These are phyloP conservation scores for Hypsopygia costalis DNA, from an alignment of 2,888 invertebrate genomes.

Conservation along the genomic window DNA sequence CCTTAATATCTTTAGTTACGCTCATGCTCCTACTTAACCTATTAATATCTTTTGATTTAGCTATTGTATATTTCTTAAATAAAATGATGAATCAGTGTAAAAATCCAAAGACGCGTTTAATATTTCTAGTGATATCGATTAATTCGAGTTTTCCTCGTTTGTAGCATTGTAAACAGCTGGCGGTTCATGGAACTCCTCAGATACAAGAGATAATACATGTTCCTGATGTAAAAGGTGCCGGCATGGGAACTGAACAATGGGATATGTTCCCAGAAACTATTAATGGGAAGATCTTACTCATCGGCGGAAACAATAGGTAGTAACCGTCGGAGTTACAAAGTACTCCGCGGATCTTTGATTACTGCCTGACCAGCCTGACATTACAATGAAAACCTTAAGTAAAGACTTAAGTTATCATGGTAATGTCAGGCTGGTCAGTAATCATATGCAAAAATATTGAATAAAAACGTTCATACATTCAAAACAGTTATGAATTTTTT, in stretches of 20 bases:
- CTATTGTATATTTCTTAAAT: no score
- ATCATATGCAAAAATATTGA: no score
- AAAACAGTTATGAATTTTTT: no score
- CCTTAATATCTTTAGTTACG: no score
- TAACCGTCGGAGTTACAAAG: constrained; percentile 49
- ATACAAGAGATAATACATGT: constrained; percentile 32
- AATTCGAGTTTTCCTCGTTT: constrained; percentile 34
- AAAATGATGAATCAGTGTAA: no score
- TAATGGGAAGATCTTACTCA: constrained; percentile 45
- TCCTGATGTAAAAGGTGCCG: constrained; percentile 41
- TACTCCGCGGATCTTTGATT: constrained; percentile 44
- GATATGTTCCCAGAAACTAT: constrained; percentile 49
- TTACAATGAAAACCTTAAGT: not conserved
- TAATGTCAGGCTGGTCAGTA: no score
- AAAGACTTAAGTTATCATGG: no score
- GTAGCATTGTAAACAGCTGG: constrained; percentile 27
- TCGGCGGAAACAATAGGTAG: constrained; percentile 57
- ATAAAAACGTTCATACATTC: no score
- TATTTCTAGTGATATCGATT: no score
- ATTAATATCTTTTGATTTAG: no score
- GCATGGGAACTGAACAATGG: constrained; percentile 56
- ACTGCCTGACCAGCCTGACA: constrained; percentile 25
- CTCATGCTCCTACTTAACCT: no score
- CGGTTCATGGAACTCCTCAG: constrained; percentile 30
- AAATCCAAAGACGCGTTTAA: no score